phyloP scores from a whole-genome alignment of 2,797 vertebrate species.

The Semotilus atromaculatus region DNA sequence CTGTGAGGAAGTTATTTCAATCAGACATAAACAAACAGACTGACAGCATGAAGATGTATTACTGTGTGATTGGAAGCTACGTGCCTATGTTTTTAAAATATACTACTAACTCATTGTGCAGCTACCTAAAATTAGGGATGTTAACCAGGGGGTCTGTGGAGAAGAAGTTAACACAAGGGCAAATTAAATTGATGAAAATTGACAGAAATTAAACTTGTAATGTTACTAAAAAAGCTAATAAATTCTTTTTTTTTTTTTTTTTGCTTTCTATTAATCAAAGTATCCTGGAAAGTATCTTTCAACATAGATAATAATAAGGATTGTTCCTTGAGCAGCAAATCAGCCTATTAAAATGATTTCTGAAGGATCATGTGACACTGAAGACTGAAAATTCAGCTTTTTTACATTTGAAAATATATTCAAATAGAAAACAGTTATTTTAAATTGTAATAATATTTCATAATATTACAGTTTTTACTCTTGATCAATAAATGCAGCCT shows the following conservation, averaged over 20 bases:
- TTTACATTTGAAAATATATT: background rate
- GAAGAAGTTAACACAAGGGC: no score
- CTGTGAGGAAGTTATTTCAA: background rate
- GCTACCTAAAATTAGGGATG: background rate
- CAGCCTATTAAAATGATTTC: background rate
- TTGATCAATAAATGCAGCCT: background rate
- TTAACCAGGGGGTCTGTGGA: background rate
- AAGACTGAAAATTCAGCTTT: background rate
- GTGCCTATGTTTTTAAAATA: background rate
- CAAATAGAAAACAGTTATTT: background rate
- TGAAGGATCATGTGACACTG: background rate
- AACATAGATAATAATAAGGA: background rate
- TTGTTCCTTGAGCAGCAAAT: background rate
- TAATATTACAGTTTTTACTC: background rate
- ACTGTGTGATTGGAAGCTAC: background rate
- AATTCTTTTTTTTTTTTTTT: no score
- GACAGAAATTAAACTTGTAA: no score
- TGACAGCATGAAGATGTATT: slow-evolving; percentile 2
- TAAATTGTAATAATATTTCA: background rate
- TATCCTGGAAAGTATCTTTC: background rate
- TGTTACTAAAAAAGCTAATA: no score
- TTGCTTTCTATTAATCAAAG: background rate
- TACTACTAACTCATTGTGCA: background rate
- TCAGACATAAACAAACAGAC: background rate
- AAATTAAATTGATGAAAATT: no score